These are phyloP conservation scores for Sciurus carolinensis DNA, from an alignment of 2,797 vertebrate genomes.

Conservation along the genomic window DNA sequence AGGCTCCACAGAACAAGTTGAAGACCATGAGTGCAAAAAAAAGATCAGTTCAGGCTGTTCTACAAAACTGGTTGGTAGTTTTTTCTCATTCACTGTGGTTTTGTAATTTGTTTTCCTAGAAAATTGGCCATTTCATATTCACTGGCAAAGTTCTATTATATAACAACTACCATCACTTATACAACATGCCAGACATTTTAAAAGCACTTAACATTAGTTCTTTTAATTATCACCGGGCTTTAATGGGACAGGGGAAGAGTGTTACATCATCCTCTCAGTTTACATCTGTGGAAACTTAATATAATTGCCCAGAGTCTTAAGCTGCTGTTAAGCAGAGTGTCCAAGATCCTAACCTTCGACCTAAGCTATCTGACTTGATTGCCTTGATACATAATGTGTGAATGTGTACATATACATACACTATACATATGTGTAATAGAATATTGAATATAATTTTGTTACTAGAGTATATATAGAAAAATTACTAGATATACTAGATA, in stretches of 20 bases:
- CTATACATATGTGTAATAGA: not conserved
- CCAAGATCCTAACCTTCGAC: not conserved
- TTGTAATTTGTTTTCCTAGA: not conserved
- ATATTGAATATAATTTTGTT: not conserved
- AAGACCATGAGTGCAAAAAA: not conserved
- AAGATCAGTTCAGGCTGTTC: not conserved
- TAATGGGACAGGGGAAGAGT: not conserved
- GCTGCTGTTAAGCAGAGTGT: not conserved
- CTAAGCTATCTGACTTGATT: not conserved
- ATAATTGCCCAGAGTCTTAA: not conserved
- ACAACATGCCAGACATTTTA: not conserved
- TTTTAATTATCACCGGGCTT: not conserved
- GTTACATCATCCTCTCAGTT: not conserved
- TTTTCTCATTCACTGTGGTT: not conserved
- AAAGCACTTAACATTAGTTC: not conserved
- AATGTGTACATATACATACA: not conserved
- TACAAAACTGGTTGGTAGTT: not conserved
- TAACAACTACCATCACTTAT: not conserved
- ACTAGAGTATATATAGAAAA: not conserved
- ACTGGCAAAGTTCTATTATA: not conserved
- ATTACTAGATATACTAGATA: no score
- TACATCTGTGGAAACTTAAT: not conserved
- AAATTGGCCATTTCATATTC: constrained; percentile 7
- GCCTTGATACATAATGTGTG: not conserved
- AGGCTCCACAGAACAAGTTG: not conserved